Conservation (phyloP, 2,113 vertebrate species). For the Mixornis gularis region DNA sequence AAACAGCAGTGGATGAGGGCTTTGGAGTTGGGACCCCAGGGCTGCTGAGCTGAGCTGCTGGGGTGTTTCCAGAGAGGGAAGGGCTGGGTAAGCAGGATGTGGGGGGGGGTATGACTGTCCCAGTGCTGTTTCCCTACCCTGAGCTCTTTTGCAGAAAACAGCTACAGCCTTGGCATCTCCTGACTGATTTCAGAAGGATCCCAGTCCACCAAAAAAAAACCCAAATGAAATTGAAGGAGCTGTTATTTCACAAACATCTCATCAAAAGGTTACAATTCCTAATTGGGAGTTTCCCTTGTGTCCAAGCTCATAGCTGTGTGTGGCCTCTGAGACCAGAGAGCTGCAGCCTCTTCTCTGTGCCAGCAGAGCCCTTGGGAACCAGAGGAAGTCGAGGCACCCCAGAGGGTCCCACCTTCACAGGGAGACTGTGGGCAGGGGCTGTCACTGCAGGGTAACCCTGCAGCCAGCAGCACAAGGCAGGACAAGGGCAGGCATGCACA, state of each 20-base stretch:
- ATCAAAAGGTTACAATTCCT: neutral
- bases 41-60: accelerated
- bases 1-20: neutral
- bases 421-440: neutral
- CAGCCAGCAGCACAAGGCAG: neutral
- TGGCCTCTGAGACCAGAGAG: neutral
- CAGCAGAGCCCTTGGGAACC: neutral
- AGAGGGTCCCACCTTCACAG: neutral
- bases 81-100: neutral
- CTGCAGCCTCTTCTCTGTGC: neutral
- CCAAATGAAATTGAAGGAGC: neutral
- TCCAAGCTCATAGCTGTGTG: neutral
- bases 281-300: accelerated
- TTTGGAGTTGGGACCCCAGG: neutral
- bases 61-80: neutral
- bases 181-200: neutral
- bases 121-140: neutral
- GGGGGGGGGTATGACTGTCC: neutral
- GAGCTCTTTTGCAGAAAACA: neutral
- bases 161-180: neutral
- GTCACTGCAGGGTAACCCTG: neutral
- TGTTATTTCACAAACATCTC: neutral
- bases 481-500: neutral
- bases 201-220: neutral
- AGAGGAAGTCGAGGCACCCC: accelerated